A percentile compares a stretch with the other conserved stretches of the same genome.
Conservation (phyloP, 2,797 vertebrate species). For the Eremophila alpestris region DNA sequence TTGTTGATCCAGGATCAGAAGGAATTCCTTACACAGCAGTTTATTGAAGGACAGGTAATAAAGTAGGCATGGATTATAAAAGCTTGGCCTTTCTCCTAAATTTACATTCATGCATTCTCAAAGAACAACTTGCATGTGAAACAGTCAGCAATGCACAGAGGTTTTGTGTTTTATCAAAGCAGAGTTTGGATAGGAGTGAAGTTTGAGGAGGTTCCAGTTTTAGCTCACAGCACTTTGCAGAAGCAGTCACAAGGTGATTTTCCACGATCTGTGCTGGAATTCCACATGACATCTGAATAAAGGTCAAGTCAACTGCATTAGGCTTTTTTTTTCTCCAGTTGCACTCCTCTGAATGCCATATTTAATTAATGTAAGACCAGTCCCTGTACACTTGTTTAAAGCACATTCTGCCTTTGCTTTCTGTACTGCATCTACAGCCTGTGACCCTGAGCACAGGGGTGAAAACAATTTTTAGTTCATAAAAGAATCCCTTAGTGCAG, state of each 20-base stretch:
- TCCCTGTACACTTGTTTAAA: background rate
- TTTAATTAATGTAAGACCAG: slow-evolving; percentile 15
- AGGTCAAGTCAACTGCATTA: background rate
- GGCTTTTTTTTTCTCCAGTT: background rate
- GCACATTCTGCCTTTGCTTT: background rate
- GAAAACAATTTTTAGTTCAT: background rate
- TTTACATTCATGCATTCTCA: background rate
- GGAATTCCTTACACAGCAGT: background rate
- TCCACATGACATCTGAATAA: slow-evolving; percentile 50
- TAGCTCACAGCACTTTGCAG: background rate
- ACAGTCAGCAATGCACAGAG: background rate
- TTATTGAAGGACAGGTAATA: background rate
- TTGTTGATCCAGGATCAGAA: background rate
- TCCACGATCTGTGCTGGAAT: background rate
- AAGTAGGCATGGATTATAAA: background rate
- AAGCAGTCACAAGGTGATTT: slow-evolving; percentile 43
- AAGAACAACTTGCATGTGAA: background rate
- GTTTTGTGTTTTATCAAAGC: background rate
- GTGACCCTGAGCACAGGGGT: background rate
- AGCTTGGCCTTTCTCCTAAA: background rate
- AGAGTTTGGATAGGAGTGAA: background rate
- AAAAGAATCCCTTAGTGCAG: background rate
- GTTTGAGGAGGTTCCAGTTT: slow-evolving; percentile 1
- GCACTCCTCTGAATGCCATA: background rate
- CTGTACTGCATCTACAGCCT: background rate